Evolutionary conservation across 2,888 invertebrate species (phyloP), one percentile per base, ranked within the genome.

Genomic region (Acleris sparsana): DNA sequence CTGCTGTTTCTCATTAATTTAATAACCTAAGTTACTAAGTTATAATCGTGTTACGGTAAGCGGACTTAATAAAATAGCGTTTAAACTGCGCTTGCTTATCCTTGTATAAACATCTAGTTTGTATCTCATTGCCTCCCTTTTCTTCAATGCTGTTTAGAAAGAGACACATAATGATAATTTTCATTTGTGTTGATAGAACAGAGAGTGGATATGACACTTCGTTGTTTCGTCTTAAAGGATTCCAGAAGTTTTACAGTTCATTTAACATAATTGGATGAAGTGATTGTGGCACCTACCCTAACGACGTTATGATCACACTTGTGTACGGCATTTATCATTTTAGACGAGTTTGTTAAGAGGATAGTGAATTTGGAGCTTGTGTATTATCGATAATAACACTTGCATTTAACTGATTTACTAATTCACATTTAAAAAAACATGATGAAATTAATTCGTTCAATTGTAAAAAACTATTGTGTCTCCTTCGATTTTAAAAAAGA

Each of bases 31-130:
- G 56, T 60, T 63, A 25, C 60, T 52, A 59, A 63, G 58, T 55
- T 63, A 58, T 59, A 67, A 67, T 67, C 69, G 46, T 66, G 64
- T 70, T 69, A 69, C 63, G 68, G 69, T 71, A 71, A 70, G 59
- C 61, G 62, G 66, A 62, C 63, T 63, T 71, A 70, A 68, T 71
- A 69, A 72, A 72, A 67, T 58, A 56, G 52, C 71, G 58, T 62
- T 70, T 69, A 72, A 61, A 67, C 65, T 69, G 63, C 55, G 67
- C 63, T 69, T 65, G 70, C 67, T 67, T 39, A 39, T 39, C 13
- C 39, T 39, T 4, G 1, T 39, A 13, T 1, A 13, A 13, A 39
- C 13, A 39, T 13, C 3, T 33, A 33, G 9, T 11, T 39, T 39
- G 5, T 39, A 13, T 39, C 13, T 39, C 11, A 39, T 11, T 39